Percentiles rank a stretch among this genome's conserved stretches.
These are phyloP conservation scores for Notechis scutatus DNA, from an alignment of 2,113 vertebrate genomes.

Conservation along the genomic window DNA sequence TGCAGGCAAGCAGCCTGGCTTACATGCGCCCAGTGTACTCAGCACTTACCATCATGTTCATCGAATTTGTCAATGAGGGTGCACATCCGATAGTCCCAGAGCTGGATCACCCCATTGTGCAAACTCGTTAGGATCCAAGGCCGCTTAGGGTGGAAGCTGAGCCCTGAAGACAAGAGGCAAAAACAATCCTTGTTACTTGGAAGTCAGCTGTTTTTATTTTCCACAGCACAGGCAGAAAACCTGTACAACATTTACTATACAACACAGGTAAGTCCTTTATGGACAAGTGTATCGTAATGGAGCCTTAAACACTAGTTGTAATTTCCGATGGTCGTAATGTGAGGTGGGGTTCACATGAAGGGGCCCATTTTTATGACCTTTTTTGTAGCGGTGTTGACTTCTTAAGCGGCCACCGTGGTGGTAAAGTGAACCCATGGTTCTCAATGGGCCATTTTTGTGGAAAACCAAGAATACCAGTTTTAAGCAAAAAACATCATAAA, in stretches of 20 bases:
- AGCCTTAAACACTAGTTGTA: background rate
- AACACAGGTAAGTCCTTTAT: background rate
- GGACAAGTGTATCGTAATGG: background rate
- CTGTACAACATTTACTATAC: background rate
- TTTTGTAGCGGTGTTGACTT: background rate
- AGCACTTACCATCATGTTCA: constrained; percentile 86
- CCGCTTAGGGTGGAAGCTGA: constrained; percentile 94
- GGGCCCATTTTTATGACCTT: background rate
- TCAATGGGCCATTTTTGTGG: background rate
- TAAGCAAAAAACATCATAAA: background rate
- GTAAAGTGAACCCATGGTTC: background rate
- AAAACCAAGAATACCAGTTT: background rate
- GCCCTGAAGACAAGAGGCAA: constrained; percentile 65
- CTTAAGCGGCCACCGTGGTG: no score
- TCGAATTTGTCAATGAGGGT: constrained; percentile 97
- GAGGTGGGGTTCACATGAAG: background rate
- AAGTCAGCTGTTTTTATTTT: background rate
- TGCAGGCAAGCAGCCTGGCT: background rate
- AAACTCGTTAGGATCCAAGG: constrained; percentile 96
- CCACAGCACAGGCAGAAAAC: background rate
- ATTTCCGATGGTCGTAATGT: background rate
- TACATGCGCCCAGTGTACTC: background rate
- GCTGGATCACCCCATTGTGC: constrained; percentile 96
- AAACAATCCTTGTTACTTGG: background rate
- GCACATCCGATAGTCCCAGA: constrained; percentile 98